Base-by-base conservation (phyloP, 2,888 invertebrate genomes). In the Thymelicus acteon region DNA sequence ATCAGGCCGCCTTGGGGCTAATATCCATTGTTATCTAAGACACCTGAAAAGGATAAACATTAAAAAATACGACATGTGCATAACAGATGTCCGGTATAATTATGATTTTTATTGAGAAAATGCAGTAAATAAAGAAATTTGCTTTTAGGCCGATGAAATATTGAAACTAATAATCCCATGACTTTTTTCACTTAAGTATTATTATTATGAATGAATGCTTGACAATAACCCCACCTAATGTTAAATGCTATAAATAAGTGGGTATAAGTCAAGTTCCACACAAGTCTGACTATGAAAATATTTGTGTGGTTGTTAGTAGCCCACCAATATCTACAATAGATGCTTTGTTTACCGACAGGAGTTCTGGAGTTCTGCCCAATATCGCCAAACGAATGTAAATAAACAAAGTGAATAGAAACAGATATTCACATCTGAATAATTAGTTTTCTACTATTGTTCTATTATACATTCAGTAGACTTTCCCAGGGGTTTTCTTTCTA, bases 351-450 rank as follows among this genome's bases (percentile, higher is more conserved):
- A 54, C 19, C 15, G n/a, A 52, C 58, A 37, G 39, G 58, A 58
- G 58, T 58, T 60, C 66, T 67, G 39, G 58, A 58, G 58, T 58
- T 60, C 66, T 67, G 66, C 60, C 66, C 39, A 67, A 60, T 60
- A 67, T 60, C 60, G 49, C 48, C 19, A 49, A 60, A 49, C 48
- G 60, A 60, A 49, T 19, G 60, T 52, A 49, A 60, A 67, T 67
- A 58, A 66, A 66, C 66, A 48, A 39, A 48, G 60, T 57, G 66
- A 67, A 49, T 40, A 60, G 60, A 60, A 67, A 67, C 67, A 67
- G 67, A 60, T 48, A 67, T 60, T 24, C 19, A 19, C 48, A 44
- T 60, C 52, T 52, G 39, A 24, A 60, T 67, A 19, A 67, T 60
- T 67, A 52, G 40, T 67, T 67, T 67, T 67, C 49, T 60, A 60